Conservation (phyloP, 2,888 invertebrate species). For the Rhabditoides inermis region DNA sequence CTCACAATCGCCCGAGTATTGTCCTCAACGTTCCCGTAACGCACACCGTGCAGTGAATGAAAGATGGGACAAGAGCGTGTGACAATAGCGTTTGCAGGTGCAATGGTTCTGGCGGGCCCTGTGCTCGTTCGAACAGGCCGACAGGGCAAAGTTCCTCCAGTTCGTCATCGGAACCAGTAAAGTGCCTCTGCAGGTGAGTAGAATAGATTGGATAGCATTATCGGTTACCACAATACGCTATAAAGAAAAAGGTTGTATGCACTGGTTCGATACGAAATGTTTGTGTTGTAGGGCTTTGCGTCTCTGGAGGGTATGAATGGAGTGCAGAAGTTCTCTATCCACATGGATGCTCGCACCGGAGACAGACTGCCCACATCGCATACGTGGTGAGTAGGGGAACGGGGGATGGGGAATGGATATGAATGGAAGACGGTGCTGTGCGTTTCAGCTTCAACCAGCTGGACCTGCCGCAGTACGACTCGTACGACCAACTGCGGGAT, state of each 20-base stretch:
- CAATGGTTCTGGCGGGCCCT: constrained; percentile 87
- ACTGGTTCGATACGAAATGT: too few species aligned
- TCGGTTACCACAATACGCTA: too few species aligned
- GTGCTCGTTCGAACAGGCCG: constrained; percentile 79
- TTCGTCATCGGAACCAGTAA: constrained; percentile 86
- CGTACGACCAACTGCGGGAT: constrained; percentile 75
- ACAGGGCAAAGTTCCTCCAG: constrained; percentile 79
- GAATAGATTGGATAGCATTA: too few species aligned
- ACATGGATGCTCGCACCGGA: constrained; percentile 70
- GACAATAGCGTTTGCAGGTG: constrained; percentile 66
- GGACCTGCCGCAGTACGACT: constrained; percentile 81
- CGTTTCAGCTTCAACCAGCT: constrained; percentile 74
- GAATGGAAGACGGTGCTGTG: not conserved
- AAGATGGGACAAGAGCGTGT: too few species aligned
- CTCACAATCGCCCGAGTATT: too few species aligned
- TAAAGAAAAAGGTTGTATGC: too few species aligned
- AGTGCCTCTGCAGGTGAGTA: constrained; percentile 62
- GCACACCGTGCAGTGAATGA: too few species aligned
- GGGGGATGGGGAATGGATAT: not conserved
- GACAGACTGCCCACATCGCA: constrained; percentile 81
- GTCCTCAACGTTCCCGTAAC: too few species aligned
- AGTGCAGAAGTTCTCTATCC: constrained; percentile 82
- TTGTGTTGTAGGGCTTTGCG: constrained; percentile 76
- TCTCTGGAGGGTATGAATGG: constrained; percentile 85
- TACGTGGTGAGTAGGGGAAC: constrained; percentile 66